Conservation (phyloP, 2,113 vertebrate species). For the Barbus barbus region DNA sequence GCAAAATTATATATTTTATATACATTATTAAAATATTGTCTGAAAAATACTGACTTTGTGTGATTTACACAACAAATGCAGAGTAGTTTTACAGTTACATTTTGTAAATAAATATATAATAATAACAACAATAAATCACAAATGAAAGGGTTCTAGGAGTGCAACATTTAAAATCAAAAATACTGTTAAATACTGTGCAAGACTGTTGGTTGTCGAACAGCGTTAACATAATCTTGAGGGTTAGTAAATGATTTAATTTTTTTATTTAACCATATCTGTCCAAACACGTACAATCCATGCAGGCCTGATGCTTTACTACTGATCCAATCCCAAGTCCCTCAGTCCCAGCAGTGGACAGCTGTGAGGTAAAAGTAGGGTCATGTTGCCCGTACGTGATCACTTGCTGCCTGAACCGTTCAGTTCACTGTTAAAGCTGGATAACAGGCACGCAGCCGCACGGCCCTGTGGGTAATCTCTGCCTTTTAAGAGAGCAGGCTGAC, state of each 20-base stretch:
- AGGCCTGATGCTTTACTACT: background rate
- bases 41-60: background rate
- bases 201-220: background rate
- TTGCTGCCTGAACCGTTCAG: conserved; percentile 2
- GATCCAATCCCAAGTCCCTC: background rate
- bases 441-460: conserved; percentile 15
- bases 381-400: background rate
- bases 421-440: conserved; percentile 15
- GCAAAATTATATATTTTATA: background rate
- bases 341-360: conserved; percentile 9
- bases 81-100: no score
- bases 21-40: background rate
- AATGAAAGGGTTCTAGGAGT: no score
- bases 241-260: background rate
- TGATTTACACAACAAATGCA: background rate
- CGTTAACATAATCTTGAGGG: background rate
- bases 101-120: no score
- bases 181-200: no score
- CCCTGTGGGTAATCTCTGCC: conserved; percentile 36
- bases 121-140: no score
- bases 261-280: background rate
- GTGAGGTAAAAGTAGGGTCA: conserved; percentile 28
- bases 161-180: no score
- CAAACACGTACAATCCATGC: conserved; percentile 19
- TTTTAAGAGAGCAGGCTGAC: conserved; percentile 35